Evolutionary conservation across 2,888 invertebrate species (phyloP), one percentile per base, ranked within the genome.

Genomic region (Agonopterix heracliana): DNA sequence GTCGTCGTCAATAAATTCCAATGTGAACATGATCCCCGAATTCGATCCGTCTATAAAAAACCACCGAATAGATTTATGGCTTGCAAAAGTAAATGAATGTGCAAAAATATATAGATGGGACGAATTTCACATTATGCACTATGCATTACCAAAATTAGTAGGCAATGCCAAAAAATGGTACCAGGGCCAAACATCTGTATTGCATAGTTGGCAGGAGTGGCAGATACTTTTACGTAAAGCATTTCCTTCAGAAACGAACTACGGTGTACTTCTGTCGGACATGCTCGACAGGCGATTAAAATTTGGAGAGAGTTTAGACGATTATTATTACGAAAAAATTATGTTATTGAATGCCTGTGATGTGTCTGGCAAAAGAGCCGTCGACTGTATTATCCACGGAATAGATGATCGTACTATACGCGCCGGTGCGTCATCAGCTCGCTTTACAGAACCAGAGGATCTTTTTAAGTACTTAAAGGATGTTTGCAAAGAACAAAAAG

Each of bases 191-290:
- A 35, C 53, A 2, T 47, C 52, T 2, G 47, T 56, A 10, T n/a
- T 56, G n/a, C 55, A 50, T 44, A 45, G 52, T 1, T 60, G 60
- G 56, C 34, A 10, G 9, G 55, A 60, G 14, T 59, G 60, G 59
- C 53, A 57, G 45, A 41, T 9, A 5, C 8, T 11, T 13, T 36
- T 45, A 7, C 13, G 12, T 12, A 12, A 35, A 45, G 13, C 58
- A 5, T 58, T 58, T 42, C 58, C 54, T 9, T 53, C 53, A 9
- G 53, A 54, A 57, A 54, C 44, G 11, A 34, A 44, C 12, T 55
- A 56, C 45, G 56, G 55, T 9, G 53, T 14, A 10, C 34, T 55
- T n/a, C 51, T 56, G 48, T 38, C 53, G 3, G 59, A 57, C n/a
- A 59, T 59, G 55, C 45, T 59, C 17, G 54, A 52, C 8, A 9